phyloP scores from a whole-genome alignment of 2,797 vertebrate species.

The Amphiprion clarkii region DNA sequence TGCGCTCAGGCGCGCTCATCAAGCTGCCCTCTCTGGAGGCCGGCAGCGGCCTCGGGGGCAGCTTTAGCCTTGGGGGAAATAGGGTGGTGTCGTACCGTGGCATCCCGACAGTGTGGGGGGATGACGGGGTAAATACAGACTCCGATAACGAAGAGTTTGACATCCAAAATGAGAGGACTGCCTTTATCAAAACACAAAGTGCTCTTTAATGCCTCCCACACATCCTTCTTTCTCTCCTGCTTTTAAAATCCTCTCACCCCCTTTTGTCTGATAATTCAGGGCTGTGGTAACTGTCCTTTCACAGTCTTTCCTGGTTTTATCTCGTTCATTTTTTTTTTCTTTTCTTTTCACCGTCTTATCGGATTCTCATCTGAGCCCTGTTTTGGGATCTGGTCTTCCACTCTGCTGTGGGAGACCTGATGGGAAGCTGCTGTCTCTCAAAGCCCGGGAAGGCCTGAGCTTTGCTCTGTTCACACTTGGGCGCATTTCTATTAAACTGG shows the following conservation, averaged over 20 bases:
- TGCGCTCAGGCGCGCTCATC: slow-evolving; percentile 87
- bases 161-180: slow-evolving; percentile 94
- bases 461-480: slow-evolving; percentile 70
- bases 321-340: slow-evolving; percentile 7
- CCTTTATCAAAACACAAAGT: slow-evolving; percentile 99
- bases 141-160: slow-evolving; percentile 93
- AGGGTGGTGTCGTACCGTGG: slow-evolving; percentile 94
- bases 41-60: slow-evolving; percentile 69
- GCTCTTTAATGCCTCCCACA: slow-evolving; percentile 91
- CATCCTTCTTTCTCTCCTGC: slow-evolving; percentile 42
- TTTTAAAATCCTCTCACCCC: slow-evolving; percentile 56
- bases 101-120: slow-evolving; percentile 93
- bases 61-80: slow-evolving; percentile 75
- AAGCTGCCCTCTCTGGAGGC: slow-evolving; percentile 82
- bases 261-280: slow-evolving; percentile 63
- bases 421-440: slow-evolving; percentile 61
- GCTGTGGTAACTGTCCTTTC: slow-evolving; percentile 62
- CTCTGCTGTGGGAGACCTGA: slow-evolving; percentile 59
- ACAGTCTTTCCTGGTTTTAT: slow-evolving; percentile 57
- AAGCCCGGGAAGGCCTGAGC: slow-evolving; percentile 54
- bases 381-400: slow-evolving; percentile 55
- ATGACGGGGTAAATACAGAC: slow-evolving; percentile 90
- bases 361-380: slow-evolving; percentile 53
- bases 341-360: slow-evolving; percentile 24
- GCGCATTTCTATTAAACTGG: slow-evolving; percentile 77